phyloP scores from a whole-genome alignment of 2,797 vertebrate genomes.

The Falco peregrinus region DNA sequence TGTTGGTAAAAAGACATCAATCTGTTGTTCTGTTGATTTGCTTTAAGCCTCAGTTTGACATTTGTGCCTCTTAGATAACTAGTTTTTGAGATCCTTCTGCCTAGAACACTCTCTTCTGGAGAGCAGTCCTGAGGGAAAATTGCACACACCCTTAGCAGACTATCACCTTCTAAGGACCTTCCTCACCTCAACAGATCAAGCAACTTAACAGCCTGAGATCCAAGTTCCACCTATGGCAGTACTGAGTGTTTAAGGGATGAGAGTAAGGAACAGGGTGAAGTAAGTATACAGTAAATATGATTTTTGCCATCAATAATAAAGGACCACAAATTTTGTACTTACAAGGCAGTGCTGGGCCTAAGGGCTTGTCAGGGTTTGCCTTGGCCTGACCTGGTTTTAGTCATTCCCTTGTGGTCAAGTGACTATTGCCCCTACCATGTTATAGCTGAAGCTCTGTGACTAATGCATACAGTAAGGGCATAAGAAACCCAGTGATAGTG shows the following conservation, averaged over 20 bases:
- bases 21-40: background rate
- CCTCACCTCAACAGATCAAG: background rate
- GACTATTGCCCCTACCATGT: rapidly evolving
- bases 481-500: background rate
- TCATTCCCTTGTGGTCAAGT: background rate
- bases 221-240: background rate
- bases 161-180: background rate
- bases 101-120: background rate
- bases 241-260: background rate
- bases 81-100: background rate
- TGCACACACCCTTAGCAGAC: background rate
- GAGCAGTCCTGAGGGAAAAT: background rate
- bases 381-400: background rate
- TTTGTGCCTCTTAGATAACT: background rate
- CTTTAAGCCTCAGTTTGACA: background rate
- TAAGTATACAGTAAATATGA: background rate
- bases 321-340: background rate
- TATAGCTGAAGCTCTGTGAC: background rate
- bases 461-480: rapidly evolving
- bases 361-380: background rate
- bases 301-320: background rate
- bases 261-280: background rate
- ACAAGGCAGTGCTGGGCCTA: background rate
- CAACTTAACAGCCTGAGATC: background rate
- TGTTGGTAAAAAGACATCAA: background rate